These are phyloP conservation scores for Sphenopsis melanotis DNA, from an alignment of 2,797 vertebrate genomes.

Conservation along the genomic window DNA sequence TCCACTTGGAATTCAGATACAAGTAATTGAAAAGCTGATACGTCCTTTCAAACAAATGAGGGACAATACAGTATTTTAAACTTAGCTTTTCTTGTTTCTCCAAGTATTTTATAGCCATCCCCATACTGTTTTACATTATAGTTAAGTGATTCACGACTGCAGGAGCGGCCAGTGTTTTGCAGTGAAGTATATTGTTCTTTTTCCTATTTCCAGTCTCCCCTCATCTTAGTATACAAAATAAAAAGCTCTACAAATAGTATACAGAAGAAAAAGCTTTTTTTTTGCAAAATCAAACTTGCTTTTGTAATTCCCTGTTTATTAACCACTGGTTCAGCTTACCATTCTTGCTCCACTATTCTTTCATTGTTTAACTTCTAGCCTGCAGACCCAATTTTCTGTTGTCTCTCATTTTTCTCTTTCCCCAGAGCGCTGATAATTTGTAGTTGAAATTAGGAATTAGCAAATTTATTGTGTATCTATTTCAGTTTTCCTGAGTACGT, in stretches of 20 bases:
- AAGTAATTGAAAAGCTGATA: not conserved
- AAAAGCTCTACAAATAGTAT: not conserved
- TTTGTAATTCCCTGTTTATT: not conserved
- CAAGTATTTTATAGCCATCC: not conserved
- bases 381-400: not conserved
- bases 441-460: not conserved
- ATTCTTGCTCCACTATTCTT: not conserved
- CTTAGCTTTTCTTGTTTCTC: not conserved
- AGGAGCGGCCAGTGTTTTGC: rapidly evolving
- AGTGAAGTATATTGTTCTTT: not conserved
- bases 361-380: not conserved
- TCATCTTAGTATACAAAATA: not conserved
- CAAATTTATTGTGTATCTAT: not conserved
- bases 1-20: not conserved
- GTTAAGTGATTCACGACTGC: not conserved
- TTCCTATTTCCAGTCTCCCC: not conserved
- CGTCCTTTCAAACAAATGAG: not conserved
- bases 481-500: not conserved
- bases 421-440: not conserved
- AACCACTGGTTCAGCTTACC: not conserved
- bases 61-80: not conserved
- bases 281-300: not conserved
- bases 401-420: not conserved
- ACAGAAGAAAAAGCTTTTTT: not conserved
- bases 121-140: not conserved